Percentiles rank a stretch among this genome's conserved stretches.
These are phyloP conservation scores for Holothuria glaberrima DNA, from an alignment of 35 echinoderm and acorn worm genomes.

Conservation along the genomic window DNA sequence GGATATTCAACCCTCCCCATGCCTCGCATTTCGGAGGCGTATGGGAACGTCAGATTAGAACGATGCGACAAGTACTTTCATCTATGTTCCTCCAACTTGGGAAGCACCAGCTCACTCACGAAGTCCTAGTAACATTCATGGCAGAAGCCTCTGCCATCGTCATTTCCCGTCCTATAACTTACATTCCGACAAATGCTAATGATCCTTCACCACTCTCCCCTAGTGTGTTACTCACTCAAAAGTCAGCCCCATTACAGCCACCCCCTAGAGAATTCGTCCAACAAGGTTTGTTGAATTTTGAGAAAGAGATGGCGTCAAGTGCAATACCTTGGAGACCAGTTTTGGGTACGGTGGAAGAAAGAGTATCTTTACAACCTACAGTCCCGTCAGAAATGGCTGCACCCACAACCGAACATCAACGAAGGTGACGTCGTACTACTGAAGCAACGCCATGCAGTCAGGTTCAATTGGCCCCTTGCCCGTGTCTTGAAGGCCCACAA, in stretches of 20 bases:
- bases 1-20: slow-evolving; percentile 63
- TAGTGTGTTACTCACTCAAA: slow-evolving; percentile 50
- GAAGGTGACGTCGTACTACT: slow-evolving; percentile 75
- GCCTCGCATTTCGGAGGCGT: slow-evolving; percentile 51
- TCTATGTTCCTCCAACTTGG: slow-evolving; percentile 34
- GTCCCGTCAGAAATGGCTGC: no score
- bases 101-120: slow-evolving; percentile 61
- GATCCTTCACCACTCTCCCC: slow-evolving; percentile 30
- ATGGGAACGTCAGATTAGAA: slow-evolving; percentile 50
- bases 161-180: slow-evolving; percentile 60
- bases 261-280: no score
- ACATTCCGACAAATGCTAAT: slow-evolving; percentile 49
- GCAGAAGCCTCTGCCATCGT: slow-evolving; percentile 64
- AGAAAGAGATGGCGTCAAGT: slow-evolving; percentile 67
- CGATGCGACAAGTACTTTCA: not conserved
- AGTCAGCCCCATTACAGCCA: slow-evolving; percentile 21
- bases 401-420: no score
- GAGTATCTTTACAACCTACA: no score
- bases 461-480: no score
- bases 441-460: slow-evolving; percentile 7
- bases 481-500: no score
- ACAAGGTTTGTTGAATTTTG: slow-evolving; percentile 24
- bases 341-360: slow-evolving; percentile 60
- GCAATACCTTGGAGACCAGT: slow-evolving; percentile 51
- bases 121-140: slow-evolving; percentile 69